Percentiles rank a stretch among this genome's conserved stretches.
Conservation (phyloP, 2,888 invertebrate species). For the Drosophila pseudotalamancana region DNA sequence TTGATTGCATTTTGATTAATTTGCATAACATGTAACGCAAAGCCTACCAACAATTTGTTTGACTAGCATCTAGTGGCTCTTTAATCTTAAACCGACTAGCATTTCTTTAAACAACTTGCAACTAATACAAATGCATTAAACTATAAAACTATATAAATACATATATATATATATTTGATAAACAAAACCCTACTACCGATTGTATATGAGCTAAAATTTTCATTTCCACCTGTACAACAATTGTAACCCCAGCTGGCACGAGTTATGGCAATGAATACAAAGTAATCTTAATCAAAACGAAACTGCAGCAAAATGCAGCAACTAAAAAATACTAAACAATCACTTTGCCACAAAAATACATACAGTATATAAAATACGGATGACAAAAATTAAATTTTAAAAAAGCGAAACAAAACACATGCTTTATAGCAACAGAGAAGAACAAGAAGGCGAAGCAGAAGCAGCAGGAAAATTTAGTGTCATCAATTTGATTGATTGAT, state of each 20-base stretch:
- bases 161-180: slow-evolving; percentile 26
- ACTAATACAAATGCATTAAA: slow-evolving; percentile 48
- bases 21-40: slow-evolving; percentile 68
- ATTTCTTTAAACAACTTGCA: slow-evolving; percentile 61
- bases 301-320: slow-evolving; percentile 51
- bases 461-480: slow-evolving; percentile 35
- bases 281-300: slow-evolving; percentile 20
- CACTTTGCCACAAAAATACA: slow-evolving; percentile 21
- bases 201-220: slow-evolving; percentile 65
- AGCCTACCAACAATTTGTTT: slow-evolving; percentile 67
- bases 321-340: slow-evolving; percentile 14
- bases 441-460: slow-evolving; percentile 5
- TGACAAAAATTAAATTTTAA: slow-evolving; percentile 11
- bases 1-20: slow-evolving; percentile 72
- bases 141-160: slow-evolving; percentile 27
- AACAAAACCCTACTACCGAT: slow-evolving; percentile 43
- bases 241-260: slow-evolving; percentile 85
- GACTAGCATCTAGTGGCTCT: slow-evolving; percentile 74
- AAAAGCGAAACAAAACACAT: slow-evolving; percentile 7
- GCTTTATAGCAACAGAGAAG: slow-evolving; percentile 24
- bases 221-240: slow-evolving; percentile 63
- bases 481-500: slow-evolving; percentile 59
- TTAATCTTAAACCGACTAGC: slow-evolving; percentile 65
- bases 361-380: slow-evolving; percentile 10
- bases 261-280: slow-evolving; percentile 82